Percentiles rank a stretch among this genome's conserved stretches.
phyloP scores from a whole-genome alignment of 2,888 invertebrate species.

The Lissonota sp. region DNA sequence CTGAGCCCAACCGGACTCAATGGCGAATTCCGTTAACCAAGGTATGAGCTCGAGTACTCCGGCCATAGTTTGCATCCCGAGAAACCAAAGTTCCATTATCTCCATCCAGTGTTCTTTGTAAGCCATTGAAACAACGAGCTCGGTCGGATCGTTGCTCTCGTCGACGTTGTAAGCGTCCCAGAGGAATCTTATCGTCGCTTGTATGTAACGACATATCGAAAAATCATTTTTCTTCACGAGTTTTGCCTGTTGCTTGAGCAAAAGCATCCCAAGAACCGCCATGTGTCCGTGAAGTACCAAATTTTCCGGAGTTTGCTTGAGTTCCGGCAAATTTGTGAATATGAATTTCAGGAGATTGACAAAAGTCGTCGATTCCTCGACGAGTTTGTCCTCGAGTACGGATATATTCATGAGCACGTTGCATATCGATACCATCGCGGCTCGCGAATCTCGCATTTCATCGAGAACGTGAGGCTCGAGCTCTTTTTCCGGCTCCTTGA shows the following conservation, averaged over 20 bases:
- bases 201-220: slow-evolving; percentile 94
- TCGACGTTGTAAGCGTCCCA: slow-evolving; percentile 97
- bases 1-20: slow-evolving; percentile 97
- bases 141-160: slow-evolving; percentile 93
- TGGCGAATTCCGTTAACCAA: slow-evolving; percentile 95
- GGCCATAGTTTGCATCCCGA: slow-evolving; percentile 97
- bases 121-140: slow-evolving; percentile 92
- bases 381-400: slow-evolving; percentile 93
- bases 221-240: slow-evolving; percentile 95
- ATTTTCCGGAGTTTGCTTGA: slow-evolving; percentile 93
- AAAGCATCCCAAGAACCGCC: slow-evolving; percentile 91
- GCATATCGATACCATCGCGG: slow-evolving; percentile 94
- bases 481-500: slow-evolving; percentile 91
- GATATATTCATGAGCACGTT: slow-evolving; percentile 97
- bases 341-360: slow-evolving; percentile 93
- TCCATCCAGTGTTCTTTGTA: slow-evolving; percentile 96
- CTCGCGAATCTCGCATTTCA: slow-evolving; percentile 93
- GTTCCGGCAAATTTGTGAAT: slow-evolving; percentile 92
- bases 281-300: slow-evolving; percentile 94
- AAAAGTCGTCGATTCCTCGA: slow-evolving; percentile 91
- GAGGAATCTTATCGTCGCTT: slow-evolving; percentile 94
- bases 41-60: slow-evolving; percentile 92
- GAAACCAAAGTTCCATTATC: slow-evolving; percentile 95
- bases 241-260: slow-evolving; percentile 93
- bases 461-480: slow-evolving; percentile 90